Evolutionary conservation across 2,113 vertebrate species (phyloP).

Genomic region (Boulengeromyrus knoepffleri): DNA sequence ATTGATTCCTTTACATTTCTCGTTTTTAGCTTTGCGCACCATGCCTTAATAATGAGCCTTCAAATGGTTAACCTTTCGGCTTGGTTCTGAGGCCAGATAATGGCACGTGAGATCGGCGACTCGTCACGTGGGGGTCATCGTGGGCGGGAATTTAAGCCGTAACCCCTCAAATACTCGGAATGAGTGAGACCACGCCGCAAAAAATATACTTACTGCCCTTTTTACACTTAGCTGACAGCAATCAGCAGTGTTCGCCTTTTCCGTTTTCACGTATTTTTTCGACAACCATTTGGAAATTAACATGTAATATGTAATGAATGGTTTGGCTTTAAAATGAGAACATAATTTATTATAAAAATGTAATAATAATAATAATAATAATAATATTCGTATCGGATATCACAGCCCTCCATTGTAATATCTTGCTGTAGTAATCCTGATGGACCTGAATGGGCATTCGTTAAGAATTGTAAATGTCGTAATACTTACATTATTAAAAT

Average conservation of each 20-base stretch:
- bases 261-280: background rate
- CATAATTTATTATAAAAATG: background rate
- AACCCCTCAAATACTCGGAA: background rate
- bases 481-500: background rate
- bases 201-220: background rate
- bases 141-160: background rate
- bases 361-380: too few species aligned
- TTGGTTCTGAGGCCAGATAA: background rate
- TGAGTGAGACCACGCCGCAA: background rate
- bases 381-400: background rate
- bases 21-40: background rate
- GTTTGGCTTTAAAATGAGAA: background rate
- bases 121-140: background rate
- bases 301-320: background rate
- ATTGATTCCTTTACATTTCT: background rate
- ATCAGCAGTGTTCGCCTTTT: background rate
- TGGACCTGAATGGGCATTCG: background rate
- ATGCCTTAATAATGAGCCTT: background rate
- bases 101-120: background rate
- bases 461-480: background rate
- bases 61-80: background rate
- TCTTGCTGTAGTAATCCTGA: background rate
- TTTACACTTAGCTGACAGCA: background rate
- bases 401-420: background rate
- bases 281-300: background rate